Conservation (phyloP, 1,140 invertebrate species). For the Sarcophaga bullata region DNA sequence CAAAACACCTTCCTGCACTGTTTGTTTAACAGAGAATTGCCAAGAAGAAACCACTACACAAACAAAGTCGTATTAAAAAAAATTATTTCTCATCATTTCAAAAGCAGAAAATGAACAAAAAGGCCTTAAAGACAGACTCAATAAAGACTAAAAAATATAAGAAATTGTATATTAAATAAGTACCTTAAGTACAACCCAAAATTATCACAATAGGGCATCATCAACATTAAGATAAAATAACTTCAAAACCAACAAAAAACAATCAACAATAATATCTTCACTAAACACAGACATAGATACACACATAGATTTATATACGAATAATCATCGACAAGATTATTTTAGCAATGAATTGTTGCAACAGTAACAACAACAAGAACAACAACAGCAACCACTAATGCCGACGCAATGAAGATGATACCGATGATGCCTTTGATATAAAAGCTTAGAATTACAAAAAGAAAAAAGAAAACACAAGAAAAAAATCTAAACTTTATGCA, state of each 20-base stretch:
- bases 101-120: neutral
- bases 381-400: conserved; percentile 3
- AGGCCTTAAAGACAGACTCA: neutral
- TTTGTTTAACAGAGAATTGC: neutral
- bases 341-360: neutral
- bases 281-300: neutral
- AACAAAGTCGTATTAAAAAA: neutral
- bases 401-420: neutral
- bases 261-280: conserved; percentile 5
- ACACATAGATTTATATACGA: neutral
- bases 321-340: conserved; percentile 11
- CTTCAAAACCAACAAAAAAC: neutral
- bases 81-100: conserved; percentile 1
- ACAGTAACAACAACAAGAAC: neutral
- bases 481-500: conserved; percentile 15
- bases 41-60: neutral
- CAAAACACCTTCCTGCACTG: neutral
- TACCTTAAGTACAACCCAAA: conserved; percentile 46
- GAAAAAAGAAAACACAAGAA: neutral
- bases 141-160: neutral
- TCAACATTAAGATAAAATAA: conserved; percentile 17
- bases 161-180: conserved; percentile 47
- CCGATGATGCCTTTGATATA: neutral
- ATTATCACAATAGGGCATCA: conserved; percentile 48
- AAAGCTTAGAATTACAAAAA: neutral